Percentiles rank a stretch among this genome's conserved stretches.
These are phyloP conservation scores for Centropus bengalensis DNA, from an alignment of 2,113 vertebrate species.

Conservation along the genomic window DNA sequence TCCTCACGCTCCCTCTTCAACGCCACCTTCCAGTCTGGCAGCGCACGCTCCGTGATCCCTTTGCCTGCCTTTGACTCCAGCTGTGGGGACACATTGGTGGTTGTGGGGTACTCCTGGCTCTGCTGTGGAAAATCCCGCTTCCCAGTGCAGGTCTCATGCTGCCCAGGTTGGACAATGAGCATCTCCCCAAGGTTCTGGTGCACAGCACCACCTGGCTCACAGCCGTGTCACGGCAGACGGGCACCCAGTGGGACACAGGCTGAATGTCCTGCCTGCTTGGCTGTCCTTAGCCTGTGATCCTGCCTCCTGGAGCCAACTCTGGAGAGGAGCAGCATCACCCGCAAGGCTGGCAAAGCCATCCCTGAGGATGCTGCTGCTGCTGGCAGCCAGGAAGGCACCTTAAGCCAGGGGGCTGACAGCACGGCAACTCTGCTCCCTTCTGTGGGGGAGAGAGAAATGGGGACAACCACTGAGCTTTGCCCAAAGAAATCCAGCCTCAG, in stretches of 20 bases:
- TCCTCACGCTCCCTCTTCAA: conserved; percentile 92
- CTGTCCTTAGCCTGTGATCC: neutral
- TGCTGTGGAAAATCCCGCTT: accelerated
- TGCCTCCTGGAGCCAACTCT: neutral
- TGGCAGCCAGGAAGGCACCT: neutral
- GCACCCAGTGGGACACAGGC: neutral
- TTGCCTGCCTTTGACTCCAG: conserved; percentile 90
- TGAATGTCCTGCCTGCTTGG: neutral
- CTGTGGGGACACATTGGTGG: conserved; percentile 54
- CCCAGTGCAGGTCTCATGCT: neutral
- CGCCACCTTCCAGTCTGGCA: conserved; percentile 88
- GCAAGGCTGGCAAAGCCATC: neutral
- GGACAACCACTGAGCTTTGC: neutral
- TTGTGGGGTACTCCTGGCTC: neutral
- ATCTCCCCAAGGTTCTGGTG: too few species aligned
- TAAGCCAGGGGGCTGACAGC: neutral
- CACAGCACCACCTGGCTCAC: neutral
- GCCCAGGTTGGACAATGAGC: neutral
- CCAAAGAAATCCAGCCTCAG: neutral
- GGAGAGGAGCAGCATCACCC: neutral
- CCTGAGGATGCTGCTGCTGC: neutral
- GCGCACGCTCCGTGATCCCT: conserved; percentile 73
- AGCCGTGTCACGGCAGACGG: neutral
- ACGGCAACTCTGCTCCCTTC: neutral
- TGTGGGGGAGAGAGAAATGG: neutral